A percentile compares a stretch with the other conserved stretches of the same genome.
phyloP scores from a whole-genome alignment of 2,888 invertebrate genomes.

The Adela reaumurella region DNA sequence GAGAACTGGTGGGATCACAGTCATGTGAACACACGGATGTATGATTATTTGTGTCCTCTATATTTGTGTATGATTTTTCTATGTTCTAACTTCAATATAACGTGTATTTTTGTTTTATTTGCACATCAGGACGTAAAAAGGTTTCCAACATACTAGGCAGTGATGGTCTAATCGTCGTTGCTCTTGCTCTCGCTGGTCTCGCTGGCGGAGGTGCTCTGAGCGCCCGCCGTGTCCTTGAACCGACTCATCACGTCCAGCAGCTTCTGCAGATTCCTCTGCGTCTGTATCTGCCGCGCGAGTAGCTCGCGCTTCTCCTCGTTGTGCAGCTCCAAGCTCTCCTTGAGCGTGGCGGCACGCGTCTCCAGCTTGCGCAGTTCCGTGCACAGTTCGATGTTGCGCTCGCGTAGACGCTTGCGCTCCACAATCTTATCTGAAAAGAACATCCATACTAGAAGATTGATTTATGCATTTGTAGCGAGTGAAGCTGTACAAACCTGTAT shows the following conservation, averaged over 20 bases:
- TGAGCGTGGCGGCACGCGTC: conserved; percentile 36
- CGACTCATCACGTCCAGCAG: conserved; percentile 48
- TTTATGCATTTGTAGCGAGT: no score
- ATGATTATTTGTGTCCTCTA: no score
- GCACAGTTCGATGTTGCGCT: conserved; percentile 42
- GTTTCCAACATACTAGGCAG: no score
- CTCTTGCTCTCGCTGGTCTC: conserved; percentile 41
- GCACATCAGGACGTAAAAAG: no score
- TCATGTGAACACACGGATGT: no score
- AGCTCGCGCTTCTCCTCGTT: conserved; percentile 44
- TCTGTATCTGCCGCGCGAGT: conserved; percentile 43
- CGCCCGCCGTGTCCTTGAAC: conserved; percentile 28
- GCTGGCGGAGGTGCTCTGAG: conserved; percentile 36
- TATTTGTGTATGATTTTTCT: no score
- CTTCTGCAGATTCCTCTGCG: conserved; percentile 46
- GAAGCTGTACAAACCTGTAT: no score
- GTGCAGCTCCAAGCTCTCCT: conserved; percentile 44
- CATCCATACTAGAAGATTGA: no score
- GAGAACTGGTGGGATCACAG: no score
- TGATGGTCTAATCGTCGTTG: conserved; percentile 29
- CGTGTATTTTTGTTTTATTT: no score
- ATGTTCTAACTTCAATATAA: no score
- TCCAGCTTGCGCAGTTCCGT: conserved; percentile 43
- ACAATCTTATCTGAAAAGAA: conserved; percentile 48
- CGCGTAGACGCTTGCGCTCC: conserved; percentile 41